A percentile compares a stretch with the other conserved stretches of the same genome.
phyloP scores from a whole-genome alignment of 2,888 invertebrate genomes.

The Melangyna quadrimaculata region DNA sequence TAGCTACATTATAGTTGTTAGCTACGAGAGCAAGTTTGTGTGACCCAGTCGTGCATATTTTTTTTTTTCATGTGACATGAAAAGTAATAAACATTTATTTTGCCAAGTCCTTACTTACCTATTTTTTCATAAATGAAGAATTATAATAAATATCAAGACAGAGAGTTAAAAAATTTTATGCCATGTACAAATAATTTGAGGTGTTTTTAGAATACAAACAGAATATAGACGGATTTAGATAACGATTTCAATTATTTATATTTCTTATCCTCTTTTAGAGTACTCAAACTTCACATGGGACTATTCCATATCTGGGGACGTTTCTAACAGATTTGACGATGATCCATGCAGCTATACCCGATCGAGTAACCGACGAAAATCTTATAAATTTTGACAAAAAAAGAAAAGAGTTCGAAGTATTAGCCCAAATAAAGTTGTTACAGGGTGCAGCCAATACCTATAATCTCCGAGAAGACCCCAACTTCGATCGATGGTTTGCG shows the following conservation, averaged over 20 bases:
- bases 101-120: too few species aligned
- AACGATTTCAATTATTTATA: not conserved
- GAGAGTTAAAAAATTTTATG: too few species aligned
- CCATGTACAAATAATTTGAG: not conserved
- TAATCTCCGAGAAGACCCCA: constrained; percentile 90
- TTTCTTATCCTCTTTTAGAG: constrained; percentile 77
- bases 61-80: too few species aligned
- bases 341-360: constrained; percentile 98
- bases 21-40: too few species aligned
- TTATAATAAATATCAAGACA: too few species aligned
- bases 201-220: not conserved
- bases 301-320: constrained; percentile 98
- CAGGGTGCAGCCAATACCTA: constrained; percentile 98
- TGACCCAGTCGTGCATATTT: too few species aligned
- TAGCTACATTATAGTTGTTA: too few species aligned
- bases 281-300: constrained; percentile 92
- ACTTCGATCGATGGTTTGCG: constrained; percentile 98
- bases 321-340: constrained; percentile 99
- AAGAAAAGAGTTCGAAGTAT: constrained; percentile 98
- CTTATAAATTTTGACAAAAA: constrained; percentile 99
- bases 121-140: too few species aligned
- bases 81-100: too few species aligned
- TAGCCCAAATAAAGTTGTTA: constrained; percentile 97
- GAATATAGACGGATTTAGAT: not conserved
- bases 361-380: constrained; percentile 86